These are phyloP conservation scores for Cyclura pinguis DNA, from an alignment of 2,797 vertebrate species.

Conservation along the genomic window DNA sequence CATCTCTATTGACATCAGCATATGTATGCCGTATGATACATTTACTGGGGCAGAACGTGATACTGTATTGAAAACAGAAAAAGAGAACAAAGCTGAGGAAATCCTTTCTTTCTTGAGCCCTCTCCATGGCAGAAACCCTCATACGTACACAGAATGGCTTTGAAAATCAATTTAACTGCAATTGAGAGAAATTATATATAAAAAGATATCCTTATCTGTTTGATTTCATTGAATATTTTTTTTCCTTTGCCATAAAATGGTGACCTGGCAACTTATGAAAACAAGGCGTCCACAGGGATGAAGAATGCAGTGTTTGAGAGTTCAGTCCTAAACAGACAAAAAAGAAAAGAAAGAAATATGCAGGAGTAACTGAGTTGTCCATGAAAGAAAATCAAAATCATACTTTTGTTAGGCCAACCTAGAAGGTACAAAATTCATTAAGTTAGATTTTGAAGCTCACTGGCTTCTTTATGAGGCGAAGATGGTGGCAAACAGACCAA, in stretches of 20 bases:
- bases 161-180: constrained; percentile 15
- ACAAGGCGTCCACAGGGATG: background rate
- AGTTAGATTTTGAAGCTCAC: too few species aligned
- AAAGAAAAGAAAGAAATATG: background rate
- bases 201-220: background rate
- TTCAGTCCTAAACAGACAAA: background rate
- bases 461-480: too few species aligned
- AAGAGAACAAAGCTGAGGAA: constrained; percentile 1
- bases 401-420: too few species aligned
- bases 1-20: background rate
- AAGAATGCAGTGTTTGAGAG: background rate
- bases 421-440: too few species aligned
- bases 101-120: background rate
- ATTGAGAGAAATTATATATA: background rate
- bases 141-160: background rate
- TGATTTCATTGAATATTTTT: background rate
- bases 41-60: background rate
- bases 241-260: background rate
- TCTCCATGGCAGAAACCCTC: background rate
- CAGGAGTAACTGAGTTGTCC: background rate
- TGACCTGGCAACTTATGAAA: background rate
- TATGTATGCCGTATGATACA: constrained; percentile 5
- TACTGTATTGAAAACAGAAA: constrained; percentile 6
- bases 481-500: too few species aligned
- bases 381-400: background rate